These are phyloP conservation scores for Gobius niger DNA, from an alignment of 2,113 vertebrate species.

Conservation along the genomic window DNA sequence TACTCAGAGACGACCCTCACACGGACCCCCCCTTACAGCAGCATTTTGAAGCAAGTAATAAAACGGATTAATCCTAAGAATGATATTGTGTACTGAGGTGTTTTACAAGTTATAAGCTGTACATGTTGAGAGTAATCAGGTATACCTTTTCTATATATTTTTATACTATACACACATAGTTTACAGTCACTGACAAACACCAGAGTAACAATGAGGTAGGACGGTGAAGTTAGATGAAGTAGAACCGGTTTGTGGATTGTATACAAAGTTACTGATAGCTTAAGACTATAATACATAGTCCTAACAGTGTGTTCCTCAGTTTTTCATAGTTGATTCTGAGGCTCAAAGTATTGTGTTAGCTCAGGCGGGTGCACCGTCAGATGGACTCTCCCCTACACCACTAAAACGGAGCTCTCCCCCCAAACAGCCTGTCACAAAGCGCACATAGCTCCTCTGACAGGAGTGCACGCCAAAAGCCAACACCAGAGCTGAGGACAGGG, in stretches of 20 bases:
- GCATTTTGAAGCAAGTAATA: conserved; percentile 71
- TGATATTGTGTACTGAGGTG: conserved; percentile 72
- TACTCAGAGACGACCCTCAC: conserved; percentile 60
- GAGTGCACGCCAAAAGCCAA: conserved; percentile 46
- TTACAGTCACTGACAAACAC: conserved; percentile 76
- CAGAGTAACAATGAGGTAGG: conserved; percentile 84
- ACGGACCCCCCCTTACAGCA: conserved; percentile 63
- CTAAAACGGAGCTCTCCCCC: conserved; percentile 28
- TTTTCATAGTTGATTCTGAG: conserved; percentile 56
- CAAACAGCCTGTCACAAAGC: conserved; percentile 44
- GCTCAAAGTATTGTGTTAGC: conserved; percentile 49
- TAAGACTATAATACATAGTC: conserved; percentile 67
- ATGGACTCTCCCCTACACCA: conserved; percentile 45
- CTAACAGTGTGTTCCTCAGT: conserved; percentile 51
- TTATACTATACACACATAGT: conserved; percentile 69
- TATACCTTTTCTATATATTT: conserved; percentile 66
- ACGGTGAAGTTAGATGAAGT: conserved; percentile 79
- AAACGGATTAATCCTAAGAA: conserved; percentile 66
- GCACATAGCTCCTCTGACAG: conserved; percentile 43
- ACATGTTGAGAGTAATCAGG: conserved; percentile 70
- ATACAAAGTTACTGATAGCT: conserved; percentile 73
- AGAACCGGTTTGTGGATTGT: conserved; percentile 74
- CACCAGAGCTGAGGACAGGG: conserved; percentile 30
- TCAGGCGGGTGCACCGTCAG: conserved; percentile 24
- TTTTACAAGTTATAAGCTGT: conserved; percentile 72